A percentile compares a stretch with the other conserved stretches of the same genome.
Evolutionary conservation across 2,888 invertebrate species (phyloP).

Genomic region (Pristionchus arcanus): DNA sequence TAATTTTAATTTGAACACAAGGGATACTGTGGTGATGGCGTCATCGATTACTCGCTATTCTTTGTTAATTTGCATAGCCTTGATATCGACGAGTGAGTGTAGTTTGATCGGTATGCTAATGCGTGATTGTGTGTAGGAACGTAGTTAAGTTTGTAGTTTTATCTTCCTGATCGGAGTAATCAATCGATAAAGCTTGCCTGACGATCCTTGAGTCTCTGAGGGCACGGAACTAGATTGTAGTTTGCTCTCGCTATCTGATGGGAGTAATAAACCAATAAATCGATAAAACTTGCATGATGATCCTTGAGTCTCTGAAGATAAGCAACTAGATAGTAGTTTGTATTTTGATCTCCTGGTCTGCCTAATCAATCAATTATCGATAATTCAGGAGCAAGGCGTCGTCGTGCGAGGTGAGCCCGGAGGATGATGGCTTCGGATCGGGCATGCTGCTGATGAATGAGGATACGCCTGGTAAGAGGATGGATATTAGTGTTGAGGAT

Average conservation of each 20-base stretch:
- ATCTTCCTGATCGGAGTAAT: neutral
- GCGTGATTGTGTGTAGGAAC: neutral
- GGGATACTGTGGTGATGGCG: neutral
- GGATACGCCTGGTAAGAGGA: constrained; percentile 10
- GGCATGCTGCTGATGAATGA: neutral
- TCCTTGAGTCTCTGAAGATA: too few relatives aligned
- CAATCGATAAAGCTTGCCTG: neutral
- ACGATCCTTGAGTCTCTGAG: too few relatives aligned
- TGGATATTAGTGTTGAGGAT: too few relatives aligned
- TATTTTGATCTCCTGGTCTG: neutral
- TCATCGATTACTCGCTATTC: neutral
- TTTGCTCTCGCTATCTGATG: too few relatives aligned
- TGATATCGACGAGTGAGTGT: too few relatives aligned
- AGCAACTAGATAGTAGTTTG: too few relatives aligned
- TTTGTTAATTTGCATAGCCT: neutral
- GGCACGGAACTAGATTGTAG: too few relatives aligned
- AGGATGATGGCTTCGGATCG: neutral
- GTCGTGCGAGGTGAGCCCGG: neutral
- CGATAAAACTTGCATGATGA: too few relatives aligned
- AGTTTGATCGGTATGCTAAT: neutral
- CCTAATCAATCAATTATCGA: neutral
- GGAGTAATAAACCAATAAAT: too few relatives aligned
- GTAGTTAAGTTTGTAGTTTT: too few relatives aligned
- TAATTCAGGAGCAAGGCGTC: constrained; percentile 18
- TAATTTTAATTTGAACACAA: too few relatives aligned